Conservation (phyloP, 1,140 invertebrate species). For the Caenorhabditis latens region DNA sequence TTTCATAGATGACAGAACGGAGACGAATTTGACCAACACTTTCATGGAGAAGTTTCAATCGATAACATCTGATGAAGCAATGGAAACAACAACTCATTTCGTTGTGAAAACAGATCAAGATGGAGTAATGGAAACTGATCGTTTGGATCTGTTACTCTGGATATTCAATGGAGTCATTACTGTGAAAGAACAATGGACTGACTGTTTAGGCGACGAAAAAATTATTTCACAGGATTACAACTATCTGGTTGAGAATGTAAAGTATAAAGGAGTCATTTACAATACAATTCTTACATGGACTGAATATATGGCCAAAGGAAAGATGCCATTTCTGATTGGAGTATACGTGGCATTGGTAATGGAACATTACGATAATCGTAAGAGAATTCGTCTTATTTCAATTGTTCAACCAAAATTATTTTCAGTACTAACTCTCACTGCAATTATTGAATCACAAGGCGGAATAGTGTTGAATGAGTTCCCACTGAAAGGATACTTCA, state of each 20-base stretch:
- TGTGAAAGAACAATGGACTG: conserved; percentile 1
- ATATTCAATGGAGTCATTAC: conserved; percentile 19
- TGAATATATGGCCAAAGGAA: background rate
- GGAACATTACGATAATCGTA: background rate
- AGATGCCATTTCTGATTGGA: background rate
- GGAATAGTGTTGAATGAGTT: background rate
- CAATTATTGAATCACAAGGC: background rate
- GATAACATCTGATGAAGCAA: background rate
- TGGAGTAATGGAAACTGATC: background rate
- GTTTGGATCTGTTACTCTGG: background rate
- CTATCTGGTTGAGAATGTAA: conserved; percentile 20
- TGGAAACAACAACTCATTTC: background rate
- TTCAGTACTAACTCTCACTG: background rate
- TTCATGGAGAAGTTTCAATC: background rate
- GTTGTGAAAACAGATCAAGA: background rate
- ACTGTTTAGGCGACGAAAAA: background rate
- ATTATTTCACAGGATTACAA: background rate
- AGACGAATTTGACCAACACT: background rate
- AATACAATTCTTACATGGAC: background rate
- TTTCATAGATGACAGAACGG: background rate
- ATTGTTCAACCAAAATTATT: background rate
- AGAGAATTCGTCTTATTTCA: background rate
- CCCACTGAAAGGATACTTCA: background rate
- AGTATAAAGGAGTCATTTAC: conserved; percentile 1
- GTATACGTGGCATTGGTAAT: background rate